Base-by-base conservation (phyloP, 2,113 vertebrate species). In the Calidris pugnax region DNA sequence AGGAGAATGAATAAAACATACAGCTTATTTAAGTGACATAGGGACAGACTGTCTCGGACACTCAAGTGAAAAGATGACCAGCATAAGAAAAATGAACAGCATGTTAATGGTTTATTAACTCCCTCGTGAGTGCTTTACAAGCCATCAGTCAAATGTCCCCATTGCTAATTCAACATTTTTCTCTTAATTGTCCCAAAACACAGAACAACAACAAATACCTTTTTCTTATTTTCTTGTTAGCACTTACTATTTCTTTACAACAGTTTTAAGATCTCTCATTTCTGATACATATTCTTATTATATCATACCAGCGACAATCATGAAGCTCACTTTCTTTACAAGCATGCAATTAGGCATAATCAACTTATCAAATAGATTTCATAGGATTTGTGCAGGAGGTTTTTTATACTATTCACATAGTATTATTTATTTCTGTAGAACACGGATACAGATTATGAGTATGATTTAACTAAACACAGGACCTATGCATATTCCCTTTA, bases 1-100 rank as follows among this genome's bases (percentile, higher is more conserved):
- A 59, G 50, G 14, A 50, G 47, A 89, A 96, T 93, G 50, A 95
- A 90, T 93, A 93, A 97, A 93, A 86, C 43, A 87, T 85, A 72
- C 0, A 1, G 53, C 32, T 95, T 89, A 90, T 87, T 94, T 91
- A 86, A 95, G 59, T 86, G 84, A 88, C 76, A 93, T 10, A 33
- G 59, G 93, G 59, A 85, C 90, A 88, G 82, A 51, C 63, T 63
- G 59, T 83, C 67, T 87, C 3, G 0, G 72, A 50, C 75, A 84
- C 59, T 94, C 60, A 59, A 84, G 72, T 74, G 72, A 88, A 88
- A 87, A 77, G 59, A 90, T 71, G 79, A 88, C 75, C 87, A 77
- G n/a, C 20, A 23, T 27, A 74, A 84, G 63, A 92, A 83, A 88
- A 94, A 90, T 32, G 17, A 69, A 32, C 62, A 53, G 30, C 41